phyloP scores from a whole-genome alignment of 2,888 invertebrate species.

The Eupithecia vulgata region DNA sequence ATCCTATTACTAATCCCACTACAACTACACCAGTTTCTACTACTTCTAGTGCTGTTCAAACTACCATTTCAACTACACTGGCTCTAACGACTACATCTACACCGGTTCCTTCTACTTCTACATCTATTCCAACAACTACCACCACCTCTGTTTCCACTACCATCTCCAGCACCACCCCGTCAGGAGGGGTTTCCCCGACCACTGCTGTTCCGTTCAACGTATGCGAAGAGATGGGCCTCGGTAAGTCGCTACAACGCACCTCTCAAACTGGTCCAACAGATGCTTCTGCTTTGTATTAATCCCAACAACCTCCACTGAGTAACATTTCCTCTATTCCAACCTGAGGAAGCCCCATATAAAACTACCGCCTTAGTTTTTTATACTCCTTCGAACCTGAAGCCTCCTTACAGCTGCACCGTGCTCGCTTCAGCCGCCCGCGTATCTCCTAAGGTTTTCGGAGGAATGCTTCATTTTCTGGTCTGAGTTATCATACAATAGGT shows the following conservation, averaged over 20 bases:
- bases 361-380: neutral
- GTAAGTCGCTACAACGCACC: neutral
- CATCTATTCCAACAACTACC: neutral
- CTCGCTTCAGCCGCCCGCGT: neutral
- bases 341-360: neutral
- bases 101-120: neutral
- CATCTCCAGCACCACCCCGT: neutral
- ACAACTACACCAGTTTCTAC: neutral
- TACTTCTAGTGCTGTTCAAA: neutral
- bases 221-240: constrained; percentile 3
- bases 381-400: neutral
- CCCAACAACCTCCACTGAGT: neutral
- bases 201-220: neutral
- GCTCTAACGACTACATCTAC: neutral
- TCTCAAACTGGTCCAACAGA: neutral
- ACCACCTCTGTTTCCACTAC: neutral
- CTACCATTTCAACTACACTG: neutral
- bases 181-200: neutral
- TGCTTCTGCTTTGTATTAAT: neutral
- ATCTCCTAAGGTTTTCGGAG: neutral
- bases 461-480: neutral
- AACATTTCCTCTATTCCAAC: neutral
- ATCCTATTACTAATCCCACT: neutral
- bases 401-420: neutral
- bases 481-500: neutral